Percentiles rank a stretch among this genome's conserved stretches.
These are phyloP conservation scores for Trachymyrmex septentrionalis DNA, from an alignment of 1,140 invertebrate species.

Conservation along the genomic window DNA sequence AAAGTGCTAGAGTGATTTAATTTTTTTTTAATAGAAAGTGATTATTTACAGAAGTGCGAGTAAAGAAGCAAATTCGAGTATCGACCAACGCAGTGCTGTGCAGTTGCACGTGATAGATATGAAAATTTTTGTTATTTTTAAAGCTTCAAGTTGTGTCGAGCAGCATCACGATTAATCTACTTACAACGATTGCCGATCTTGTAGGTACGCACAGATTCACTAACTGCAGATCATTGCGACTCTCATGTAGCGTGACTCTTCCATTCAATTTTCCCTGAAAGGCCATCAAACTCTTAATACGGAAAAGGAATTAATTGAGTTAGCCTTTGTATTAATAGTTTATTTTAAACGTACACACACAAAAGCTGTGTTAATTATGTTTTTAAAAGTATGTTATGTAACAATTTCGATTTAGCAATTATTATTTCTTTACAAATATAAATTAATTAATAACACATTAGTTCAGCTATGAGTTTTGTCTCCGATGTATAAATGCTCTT, in stretches of 20 bases:
- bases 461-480: background rate
- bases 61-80: conserved; percentile 7
- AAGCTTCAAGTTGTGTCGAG: conserved; percentile 43
- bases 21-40: conserved; percentile 14
- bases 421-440: background rate
- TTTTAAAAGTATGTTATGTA: conserved; percentile 13
- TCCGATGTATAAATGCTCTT: background rate
- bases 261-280: conserved; percentile 83
- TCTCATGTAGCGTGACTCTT: conserved; percentile 80
- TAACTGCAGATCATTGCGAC: conserved; percentile 82
- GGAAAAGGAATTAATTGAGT: conserved; percentile 6
- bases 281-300: conserved; percentile 79
- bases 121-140: conserved; percentile 21
- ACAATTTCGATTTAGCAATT: background rate
- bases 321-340: background rate
- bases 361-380: background rate
- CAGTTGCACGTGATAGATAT: conserved; percentile 13
- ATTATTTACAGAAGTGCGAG: conserved; percentile 33
- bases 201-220: conserved; percentile 82
- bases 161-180: conserved; percentile 73
- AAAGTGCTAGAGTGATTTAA: conserved; percentile 7
- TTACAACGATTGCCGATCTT: conserved; percentile 82
- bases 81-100: conserved; percentile 25
- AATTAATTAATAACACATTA: background rate
- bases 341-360: background rate